Percentiles rank a stretch among this genome's conserved stretches.
Evolutionary conservation across 2,113 vertebrate genomes (phyloP).

Genomic region (Myotis yumanensis): DNA sequence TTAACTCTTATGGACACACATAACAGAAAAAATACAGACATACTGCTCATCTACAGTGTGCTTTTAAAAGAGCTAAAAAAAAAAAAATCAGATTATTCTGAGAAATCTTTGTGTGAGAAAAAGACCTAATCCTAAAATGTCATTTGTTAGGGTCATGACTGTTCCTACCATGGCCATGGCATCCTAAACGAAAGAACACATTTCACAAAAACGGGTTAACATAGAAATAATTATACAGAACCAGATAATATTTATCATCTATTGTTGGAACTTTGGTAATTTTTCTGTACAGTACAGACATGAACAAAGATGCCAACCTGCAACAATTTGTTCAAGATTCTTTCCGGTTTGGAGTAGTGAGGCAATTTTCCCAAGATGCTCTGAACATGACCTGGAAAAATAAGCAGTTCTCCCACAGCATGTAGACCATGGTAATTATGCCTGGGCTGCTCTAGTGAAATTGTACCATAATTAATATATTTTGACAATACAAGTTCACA

Average conservation of each 20-base stretch:
- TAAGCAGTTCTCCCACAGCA: background rate
- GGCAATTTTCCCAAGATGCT: background rate
- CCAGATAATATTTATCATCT: background rate
- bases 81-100: background rate
- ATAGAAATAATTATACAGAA: background rate
- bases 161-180: background rate
- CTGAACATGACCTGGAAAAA: background rate
- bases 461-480: background rate
- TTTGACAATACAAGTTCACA: background rate
- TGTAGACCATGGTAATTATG: background rate
- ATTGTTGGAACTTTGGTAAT: background rate
- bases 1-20: background rate
- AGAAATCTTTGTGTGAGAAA: background rate
- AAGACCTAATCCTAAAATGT: background rate
- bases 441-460: background rate
- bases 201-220: background rate
- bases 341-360: background rate
- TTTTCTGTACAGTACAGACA: background rate
- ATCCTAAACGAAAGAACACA: background rate
- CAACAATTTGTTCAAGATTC: background rate
- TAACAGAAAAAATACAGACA: background rate
- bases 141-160: background rate
- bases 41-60: background rate
- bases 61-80: background rate
- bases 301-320: background rate